A percentile compares a stretch with the other conserved stretches of the same genome.
Evolutionary conservation across 2,797 vertebrate species (phyloP).

Genomic region (Thunnus albacares): DNA sequence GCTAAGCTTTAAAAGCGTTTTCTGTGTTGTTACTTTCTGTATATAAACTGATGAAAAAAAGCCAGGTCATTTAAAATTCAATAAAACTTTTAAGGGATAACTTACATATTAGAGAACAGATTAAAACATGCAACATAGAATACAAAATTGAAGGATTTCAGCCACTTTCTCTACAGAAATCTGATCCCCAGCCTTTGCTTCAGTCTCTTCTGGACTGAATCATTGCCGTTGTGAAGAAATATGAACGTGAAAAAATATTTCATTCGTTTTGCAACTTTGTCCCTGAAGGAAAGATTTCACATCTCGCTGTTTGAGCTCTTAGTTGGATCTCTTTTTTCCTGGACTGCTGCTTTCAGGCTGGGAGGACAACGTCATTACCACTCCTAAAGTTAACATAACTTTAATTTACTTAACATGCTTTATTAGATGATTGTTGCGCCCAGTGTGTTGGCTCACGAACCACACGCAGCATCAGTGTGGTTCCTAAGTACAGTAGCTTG

Average conservation of each 20-base stretch:
- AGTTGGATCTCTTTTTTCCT: slow-evolving; percentile 40
- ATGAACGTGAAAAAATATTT: slow-evolving; percentile 70
- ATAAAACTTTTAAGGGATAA: slow-evolving; percentile 6
- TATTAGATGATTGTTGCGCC: neutral
- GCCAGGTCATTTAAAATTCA: neutral
- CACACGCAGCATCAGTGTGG: neutral
- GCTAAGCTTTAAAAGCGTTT: neutral
- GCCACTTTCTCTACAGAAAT: slow-evolving; percentile 26
- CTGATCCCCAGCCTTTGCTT: slow-evolving; percentile 32
- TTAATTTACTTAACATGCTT: too few species aligned
- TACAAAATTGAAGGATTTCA: neutral
- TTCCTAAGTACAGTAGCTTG: slow-evolving; percentile 35
- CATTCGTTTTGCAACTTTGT: slow-evolving; percentile 80
- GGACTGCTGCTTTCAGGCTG: slow-evolving; percentile 24
- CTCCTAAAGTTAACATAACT: neutral
- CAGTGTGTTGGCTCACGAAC: slow-evolving; percentile 7
- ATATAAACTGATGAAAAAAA: neutral
- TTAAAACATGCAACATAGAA: neutral
- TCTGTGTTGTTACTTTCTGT: neutral
- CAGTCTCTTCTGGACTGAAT: slow-evolving; percentile 48
- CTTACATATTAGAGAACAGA: too few species aligned
- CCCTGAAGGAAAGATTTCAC: slow-evolving; percentile 81
- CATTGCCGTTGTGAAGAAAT: slow-evolving; percentile 74
- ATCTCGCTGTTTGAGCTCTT: slow-evolving; percentile 58
- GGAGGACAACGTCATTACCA: slow-evolving; percentile 7